These are phyloP conservation scores for Alauda arvensis DNA, from an alignment of 2,797 vertebrate genomes.

Conservation along the genomic window DNA sequence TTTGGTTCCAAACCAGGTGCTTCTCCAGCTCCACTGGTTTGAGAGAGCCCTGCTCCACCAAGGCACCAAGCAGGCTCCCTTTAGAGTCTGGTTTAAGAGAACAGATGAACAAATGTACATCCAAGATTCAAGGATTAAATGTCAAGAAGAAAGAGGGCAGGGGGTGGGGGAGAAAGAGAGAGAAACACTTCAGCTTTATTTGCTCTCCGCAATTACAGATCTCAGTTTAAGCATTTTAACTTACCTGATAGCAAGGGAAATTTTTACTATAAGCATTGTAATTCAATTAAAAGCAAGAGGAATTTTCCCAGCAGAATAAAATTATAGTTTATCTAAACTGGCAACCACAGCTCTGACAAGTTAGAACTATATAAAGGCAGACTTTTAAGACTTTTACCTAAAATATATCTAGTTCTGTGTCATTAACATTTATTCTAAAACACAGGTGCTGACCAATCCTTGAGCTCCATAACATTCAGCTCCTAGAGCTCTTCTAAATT, in stretches of 20 bases:
- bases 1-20: conserved; percentile 82
- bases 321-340: not conserved
- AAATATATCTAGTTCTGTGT: not conserved
- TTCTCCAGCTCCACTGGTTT: conserved; percentile 80
- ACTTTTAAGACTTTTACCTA: not conserved
- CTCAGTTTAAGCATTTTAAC: not conserved
- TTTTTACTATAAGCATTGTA: not conserved
- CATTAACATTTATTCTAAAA: not conserved
- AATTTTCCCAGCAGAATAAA: not conserved
- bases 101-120: not conserved
- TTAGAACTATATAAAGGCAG: not conserved
- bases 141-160: not conserved
- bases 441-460: not conserved
- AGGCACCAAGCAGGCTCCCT: conserved; percentile 71
- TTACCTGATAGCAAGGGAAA: not conserved
- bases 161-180: not conserved
- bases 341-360: not conserved
- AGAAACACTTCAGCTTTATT: not conserved
- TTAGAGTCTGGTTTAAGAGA: conserved; percentile 71
- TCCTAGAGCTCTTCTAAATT: not conserved
- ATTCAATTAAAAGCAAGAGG: not conserved
- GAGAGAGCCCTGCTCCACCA: conserved; percentile 85
- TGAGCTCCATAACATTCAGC: not conserved
- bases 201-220: not conserved
- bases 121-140: not conserved